Conservation (phyloP, 2,888 invertebrate species). For the Tipula vernalis region DNA sequence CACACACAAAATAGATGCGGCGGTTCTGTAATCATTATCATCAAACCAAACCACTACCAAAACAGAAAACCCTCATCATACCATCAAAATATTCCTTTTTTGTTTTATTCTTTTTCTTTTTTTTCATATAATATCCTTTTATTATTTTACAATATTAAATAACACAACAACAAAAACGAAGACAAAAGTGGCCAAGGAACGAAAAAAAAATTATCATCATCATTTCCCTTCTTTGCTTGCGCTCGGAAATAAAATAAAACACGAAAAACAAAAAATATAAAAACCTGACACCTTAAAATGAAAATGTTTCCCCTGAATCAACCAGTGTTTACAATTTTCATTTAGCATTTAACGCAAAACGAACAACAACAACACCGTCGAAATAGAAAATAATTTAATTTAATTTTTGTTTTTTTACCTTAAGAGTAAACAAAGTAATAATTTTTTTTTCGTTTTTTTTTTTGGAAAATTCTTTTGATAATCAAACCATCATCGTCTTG, state of each 20-base stretch:
- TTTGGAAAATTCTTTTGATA: neutral
- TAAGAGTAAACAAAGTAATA: neutral
- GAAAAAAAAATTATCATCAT: neutral
- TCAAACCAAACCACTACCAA: neutral
- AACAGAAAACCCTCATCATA: neutral
- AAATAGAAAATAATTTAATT: neutral
- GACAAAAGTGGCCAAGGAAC: neutral
- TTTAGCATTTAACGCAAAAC: neutral
- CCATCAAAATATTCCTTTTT: neutral
- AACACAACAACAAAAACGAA: neutral
- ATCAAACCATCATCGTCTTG: neutral
- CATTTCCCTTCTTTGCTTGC: neutral
- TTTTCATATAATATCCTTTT: neutral
- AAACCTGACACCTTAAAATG: conserved; percentile 4
- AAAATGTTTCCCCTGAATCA: neutral
- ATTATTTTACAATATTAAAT: neutral
- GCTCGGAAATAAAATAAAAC: neutral
- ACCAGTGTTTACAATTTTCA: neutral
- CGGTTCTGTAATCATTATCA: neutral
- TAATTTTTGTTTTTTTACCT: neutral
- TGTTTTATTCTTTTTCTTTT: no score
- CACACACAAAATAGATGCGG: neutral
- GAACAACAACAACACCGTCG: neutral
- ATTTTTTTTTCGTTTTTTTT: neutral
- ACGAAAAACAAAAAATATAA: neutral